A percentile compares a stretch with the other conserved stretches of the same genome.
Conservation (phyloP, 1,140 invertebrate species). For the Ectropis grisescens region DNA sequence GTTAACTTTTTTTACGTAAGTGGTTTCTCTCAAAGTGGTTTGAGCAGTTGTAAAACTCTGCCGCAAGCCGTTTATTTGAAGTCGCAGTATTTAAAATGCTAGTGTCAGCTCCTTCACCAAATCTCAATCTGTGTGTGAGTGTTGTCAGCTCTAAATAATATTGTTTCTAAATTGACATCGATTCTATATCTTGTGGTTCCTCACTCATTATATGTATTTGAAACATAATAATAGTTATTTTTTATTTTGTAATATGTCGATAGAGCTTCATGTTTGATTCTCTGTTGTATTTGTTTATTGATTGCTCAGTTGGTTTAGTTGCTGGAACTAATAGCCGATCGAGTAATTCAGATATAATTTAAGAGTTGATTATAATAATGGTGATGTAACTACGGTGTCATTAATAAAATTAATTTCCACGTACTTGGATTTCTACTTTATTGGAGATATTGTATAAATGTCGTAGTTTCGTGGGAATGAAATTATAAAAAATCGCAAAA, state of each 20-base stretch:
- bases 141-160: constrained; percentile 44
- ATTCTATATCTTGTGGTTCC: constrained; percentile 11
- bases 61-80: constrained; percentile 13
- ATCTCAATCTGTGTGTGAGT: constrained; percentile 26
- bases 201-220: constrained; percentile 12
- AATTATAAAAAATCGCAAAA: constrained; percentile 62
- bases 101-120: constrained; percentile 22
- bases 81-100: constrained; percentile 43
- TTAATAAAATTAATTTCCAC: constrained; percentile 62
- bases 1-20: no score
- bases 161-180: constrained; percentile 14
- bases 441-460: constrained; percentile 59
- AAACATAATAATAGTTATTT: constrained; percentile 14
- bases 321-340: constrained; percentile 41
- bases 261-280: constrained; percentile 29
- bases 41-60: no score
- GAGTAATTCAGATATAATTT: constrained; percentile 51
- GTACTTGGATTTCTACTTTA: constrained; percentile 63
- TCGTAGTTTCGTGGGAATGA: constrained; percentile 52
- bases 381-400: constrained; percentile 55
- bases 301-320: constrained; percentile 46
- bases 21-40: no score
- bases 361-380: constrained; percentile 44
- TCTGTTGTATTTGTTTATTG: constrained; percentile 41
- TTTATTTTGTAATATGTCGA: constrained; percentile 27